phyloP scores from a whole-genome alignment of 2,113 vertebrate species.

The Solea senegalensis region DNA sequence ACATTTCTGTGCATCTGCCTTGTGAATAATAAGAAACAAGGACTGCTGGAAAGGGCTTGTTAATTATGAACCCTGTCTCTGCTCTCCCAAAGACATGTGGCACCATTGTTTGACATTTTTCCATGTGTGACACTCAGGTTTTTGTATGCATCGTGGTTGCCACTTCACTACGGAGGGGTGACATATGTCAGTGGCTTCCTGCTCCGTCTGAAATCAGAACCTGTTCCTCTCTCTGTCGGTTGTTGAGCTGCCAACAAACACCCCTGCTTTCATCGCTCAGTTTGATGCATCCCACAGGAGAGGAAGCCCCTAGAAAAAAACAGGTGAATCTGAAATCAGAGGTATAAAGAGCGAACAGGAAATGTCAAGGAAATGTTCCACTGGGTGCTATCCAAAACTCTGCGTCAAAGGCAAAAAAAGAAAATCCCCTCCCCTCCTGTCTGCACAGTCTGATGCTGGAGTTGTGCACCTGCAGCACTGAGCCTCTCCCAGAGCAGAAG shows the following conservation, averaged over 20 bases:
- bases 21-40: neutral
- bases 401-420: conserved; percentile 4
- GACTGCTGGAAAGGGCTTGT: neutral
- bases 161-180: conserved; percentile 35
- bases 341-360: conserved; percentile 45
- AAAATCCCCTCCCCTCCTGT: neutral
- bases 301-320: conserved; percentile 10
- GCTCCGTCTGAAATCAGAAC: conserved; percentile 41
- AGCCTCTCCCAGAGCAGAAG: conserved; percentile 21
- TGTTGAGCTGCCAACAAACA: conserved; percentile 46
- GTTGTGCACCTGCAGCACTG: conserved; percentile 45
- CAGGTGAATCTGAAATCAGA: conserved; percentile 45
- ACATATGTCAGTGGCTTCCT: conserved; percentile 45
- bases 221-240: conserved; percentile 22
- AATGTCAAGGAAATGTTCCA: conserved; percentile 49
- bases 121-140: conserved; percentile 31
- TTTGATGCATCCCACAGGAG: conserved; percentile 46
- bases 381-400: conserved; percentile 39
- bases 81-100: neutral
- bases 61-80: conserved; percentile 5
- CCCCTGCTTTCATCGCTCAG: conserved; percentile 25
- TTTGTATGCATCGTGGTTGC: conserved; percentile 18
- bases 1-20: neutral
- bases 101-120: conserved; percentile 32
- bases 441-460: conserved; percentile 27